Evolutionary conservation across 1,140 invertebrate species (phyloP), one percentile per base, ranked within the genome.

Genomic region (Drosophila bocki): DNA sequence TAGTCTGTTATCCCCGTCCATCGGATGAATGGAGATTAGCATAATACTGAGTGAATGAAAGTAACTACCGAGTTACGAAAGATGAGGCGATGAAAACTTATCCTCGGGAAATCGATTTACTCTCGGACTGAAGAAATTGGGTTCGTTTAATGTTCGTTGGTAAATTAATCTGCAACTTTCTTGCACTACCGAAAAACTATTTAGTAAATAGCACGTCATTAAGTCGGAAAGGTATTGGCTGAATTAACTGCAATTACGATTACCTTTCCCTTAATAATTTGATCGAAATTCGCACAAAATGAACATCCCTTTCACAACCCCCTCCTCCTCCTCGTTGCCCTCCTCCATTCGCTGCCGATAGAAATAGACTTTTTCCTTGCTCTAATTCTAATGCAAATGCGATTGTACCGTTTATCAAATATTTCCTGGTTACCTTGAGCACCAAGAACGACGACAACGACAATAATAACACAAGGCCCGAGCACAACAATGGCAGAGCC

Each of bases 331-430:
- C 15, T 32, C 19, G 19, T 19, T 11, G 44, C 12, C 19, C 9
- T 39, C 29, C 35, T 56, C 15, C 29, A 29, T 37, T 53, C 50
- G 39, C 32, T 39, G 45, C 48, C 57, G 37, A 57, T 44, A 48
- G 41, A 56, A 41, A 57, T 51, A 54, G 22, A 44, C 47, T 33
- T 51, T 67, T 72, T 63, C 48, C 67, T 53, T 81, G 65, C 44
- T 57, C 44, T 57, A 75, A 87, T 91, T 91, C 74, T 91, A 91
- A 91, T 91, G 86, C 86, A 91, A 91, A 91, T 91, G 74, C 70
- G 78, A 85, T 82, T 76, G 60, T 60, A 88, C 77, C 75, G 82
- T 80, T 91, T 90, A 90, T 90, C 86, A 91, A 78, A 91, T 91
- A 91, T 82, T 86, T 85, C 75, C 85, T 84, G 84, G 80, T 80